Conservation (phyloP, 2,888 invertebrate genomes). For the Campopleginae sp. region DNA sequence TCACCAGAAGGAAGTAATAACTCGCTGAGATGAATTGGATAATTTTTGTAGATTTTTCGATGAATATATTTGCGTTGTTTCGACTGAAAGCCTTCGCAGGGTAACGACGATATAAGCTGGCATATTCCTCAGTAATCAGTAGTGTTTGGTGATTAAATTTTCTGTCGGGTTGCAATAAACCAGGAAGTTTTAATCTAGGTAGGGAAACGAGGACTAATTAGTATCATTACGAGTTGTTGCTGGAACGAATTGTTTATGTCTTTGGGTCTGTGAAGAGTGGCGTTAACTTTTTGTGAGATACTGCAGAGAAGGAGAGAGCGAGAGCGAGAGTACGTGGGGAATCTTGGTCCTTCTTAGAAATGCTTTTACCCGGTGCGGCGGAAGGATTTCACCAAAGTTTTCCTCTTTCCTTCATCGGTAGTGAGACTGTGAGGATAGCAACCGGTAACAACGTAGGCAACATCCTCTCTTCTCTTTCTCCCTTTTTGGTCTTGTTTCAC, state of each 20-base stretch:
- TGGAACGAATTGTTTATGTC: background rate
- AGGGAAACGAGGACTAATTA: background rate
- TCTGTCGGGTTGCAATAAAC: background rate
- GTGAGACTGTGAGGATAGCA: constrained; percentile 52
- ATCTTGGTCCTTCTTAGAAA: constrained; percentile 29
- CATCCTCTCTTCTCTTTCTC: constrained; percentile 6
- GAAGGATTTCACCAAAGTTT: constrained; percentile 46
- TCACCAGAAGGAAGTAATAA: too few species aligned
- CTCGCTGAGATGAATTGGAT: background rate
- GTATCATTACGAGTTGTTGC: background rate
- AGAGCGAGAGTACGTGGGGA: background rate
- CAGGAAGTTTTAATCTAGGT: background rate
- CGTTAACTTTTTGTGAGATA: background rate
- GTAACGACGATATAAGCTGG: background rate
- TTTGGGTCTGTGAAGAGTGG: background rate
- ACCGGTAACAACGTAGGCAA: constrained; percentile 48
- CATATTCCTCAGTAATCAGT: background rate
- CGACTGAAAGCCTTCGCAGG: background rate
- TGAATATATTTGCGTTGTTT: background rate
- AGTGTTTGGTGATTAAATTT: background rate
- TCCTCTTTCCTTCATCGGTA: constrained; percentile 52
- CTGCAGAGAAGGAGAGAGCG: background rate
- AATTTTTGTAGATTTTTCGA: background rate
- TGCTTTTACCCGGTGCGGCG: constrained; percentile 49
- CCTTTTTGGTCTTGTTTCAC: background rate